A percentile compares a stretch with the other conserved stretches of the same genome.
Conservation (phyloP, 2,888 invertebrate genomes). For the Oxytorus armatus region DNA sequence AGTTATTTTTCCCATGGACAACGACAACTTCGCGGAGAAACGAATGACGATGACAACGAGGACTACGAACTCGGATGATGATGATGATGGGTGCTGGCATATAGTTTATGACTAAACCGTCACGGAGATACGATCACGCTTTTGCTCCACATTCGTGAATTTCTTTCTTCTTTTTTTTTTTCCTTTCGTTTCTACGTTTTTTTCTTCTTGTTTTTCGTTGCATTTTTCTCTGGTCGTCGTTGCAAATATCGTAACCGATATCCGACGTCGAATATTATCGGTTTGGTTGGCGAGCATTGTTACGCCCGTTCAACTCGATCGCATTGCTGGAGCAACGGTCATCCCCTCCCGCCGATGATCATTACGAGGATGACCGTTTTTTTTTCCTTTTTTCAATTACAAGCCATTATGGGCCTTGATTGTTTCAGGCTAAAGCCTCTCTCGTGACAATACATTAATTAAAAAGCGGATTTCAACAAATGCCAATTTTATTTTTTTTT, state of each 20-base stretch:
- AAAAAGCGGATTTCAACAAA: no score
- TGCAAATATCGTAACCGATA: conserved; percentile 19
- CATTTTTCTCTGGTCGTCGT: not conserved
- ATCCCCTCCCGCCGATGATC: conserved; percentile 2
- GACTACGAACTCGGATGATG: conserved; percentile 28
- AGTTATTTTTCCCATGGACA: conserved; percentile 67
- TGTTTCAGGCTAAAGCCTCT: no score
- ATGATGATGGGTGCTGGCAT: conserved; percentile 60
- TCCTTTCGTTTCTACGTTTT: conserved; percentile 2
- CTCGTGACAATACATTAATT: no score
- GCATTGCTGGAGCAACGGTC: conserved; percentile 17
- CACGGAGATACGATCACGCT: conserved; percentile 64
- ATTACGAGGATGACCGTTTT: not conserved
- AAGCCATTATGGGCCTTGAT: no score
- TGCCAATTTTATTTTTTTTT: no score
- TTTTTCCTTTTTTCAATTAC: not conserved
- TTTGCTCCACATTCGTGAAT: conserved; percentile 58
- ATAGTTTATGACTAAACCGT: conserved; percentile 61
- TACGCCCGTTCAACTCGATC: conserved; percentile 23
- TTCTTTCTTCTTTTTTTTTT: conserved; percentile 23
- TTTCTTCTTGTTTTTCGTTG: conserved; percentile 9
- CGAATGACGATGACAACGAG: conserved; percentile 52
- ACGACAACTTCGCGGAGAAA: conserved; percentile 61
- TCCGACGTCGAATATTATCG: conserved; percentile 22
- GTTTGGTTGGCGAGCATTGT: conserved; percentile 21